Conservation (phyloP, 2,888 invertebrate genomes). For the Seira sanloemensis region DNA sequence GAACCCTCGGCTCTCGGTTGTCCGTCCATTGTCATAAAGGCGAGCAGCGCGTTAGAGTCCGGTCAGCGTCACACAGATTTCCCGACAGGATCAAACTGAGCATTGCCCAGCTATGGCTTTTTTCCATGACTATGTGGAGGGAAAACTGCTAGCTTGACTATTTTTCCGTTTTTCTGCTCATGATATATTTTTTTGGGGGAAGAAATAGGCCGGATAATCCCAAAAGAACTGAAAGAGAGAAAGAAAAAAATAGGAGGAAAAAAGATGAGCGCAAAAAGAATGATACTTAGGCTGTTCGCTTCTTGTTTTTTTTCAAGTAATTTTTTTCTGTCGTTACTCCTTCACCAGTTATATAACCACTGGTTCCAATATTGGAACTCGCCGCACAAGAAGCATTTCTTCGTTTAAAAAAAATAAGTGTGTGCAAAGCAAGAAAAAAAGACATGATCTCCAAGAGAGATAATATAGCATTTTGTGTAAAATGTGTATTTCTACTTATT, state of each 20-base stretch:
- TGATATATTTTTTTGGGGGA: constrained; percentile 56
- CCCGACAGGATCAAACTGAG: constrained; percentile 60
- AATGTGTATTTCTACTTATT: not conserved
- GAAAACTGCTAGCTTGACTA: constrained; percentile 62
- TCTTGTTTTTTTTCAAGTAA: constrained; percentile 28
- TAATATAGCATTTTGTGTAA: no score
- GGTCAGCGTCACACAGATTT: constrained; percentile 50
- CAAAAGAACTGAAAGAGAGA: constrained; percentile 52
- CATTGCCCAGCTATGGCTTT: constrained; percentile 38
- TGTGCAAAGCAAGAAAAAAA: not conserved
- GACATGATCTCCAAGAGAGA: no score
- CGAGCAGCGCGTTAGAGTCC: constrained; percentile 19
- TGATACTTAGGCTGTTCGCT: constrained; percentile 30
- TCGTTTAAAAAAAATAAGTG: no score
- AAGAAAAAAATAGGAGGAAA: not conserved
- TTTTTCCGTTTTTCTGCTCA: constrained; percentile 52
- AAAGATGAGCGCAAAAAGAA: constrained; percentile 26
- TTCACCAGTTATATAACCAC: constrained; percentile 37
- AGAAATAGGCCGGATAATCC: constrained; percentile 66
- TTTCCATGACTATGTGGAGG: no score
- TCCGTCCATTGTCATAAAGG: constrained; percentile 60
- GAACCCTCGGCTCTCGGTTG: no score
- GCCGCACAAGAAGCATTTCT: not conserved
- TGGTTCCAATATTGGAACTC: constrained; percentile 40
- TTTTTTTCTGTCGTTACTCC: constrained; percentile 38